A percentile compares a stretch with the other conserved stretches of the same genome.
Evolutionary conservation across 2,888 invertebrate genomes (phyloP).

Genomic region (Pheosia gnoma): DNA sequence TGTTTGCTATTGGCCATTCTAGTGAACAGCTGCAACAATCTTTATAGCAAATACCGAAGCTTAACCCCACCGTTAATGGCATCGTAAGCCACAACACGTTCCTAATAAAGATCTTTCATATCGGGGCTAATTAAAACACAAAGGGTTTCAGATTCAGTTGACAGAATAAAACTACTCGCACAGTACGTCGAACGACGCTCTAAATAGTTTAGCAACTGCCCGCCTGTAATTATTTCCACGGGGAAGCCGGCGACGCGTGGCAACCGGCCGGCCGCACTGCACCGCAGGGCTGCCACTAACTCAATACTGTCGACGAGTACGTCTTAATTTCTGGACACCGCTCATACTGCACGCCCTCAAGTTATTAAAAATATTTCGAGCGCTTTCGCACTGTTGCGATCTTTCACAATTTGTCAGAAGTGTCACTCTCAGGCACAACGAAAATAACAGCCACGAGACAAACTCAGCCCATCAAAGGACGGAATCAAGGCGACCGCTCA

Average conservation of each 20-base stretch:
- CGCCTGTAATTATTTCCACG: slow-evolving; percentile 63
- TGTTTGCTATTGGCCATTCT: background rate
- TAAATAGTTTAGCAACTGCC: slow-evolving; percentile 67
- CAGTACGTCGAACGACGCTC: slow-evolving; percentile 55
- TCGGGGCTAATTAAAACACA: slow-evolving; percentile 72
- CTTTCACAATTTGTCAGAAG: slow-evolving; percentile 33
- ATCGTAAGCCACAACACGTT: slow-evolving; percentile 37
- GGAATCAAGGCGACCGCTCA: slow-evolving; percentile 67
- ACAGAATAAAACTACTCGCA: slow-evolving; percentile 64
- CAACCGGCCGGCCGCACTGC: slow-evolving; percentile 27
- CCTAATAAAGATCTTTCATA: slow-evolving; percentile 49
- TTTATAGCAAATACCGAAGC: slow-evolving; percentile 4
- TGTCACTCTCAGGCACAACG: slow-evolving; percentile 39
- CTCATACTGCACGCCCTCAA: slow-evolving; percentile 19
- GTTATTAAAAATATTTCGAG: slow-evolving; percentile 23
- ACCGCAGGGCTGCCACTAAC: slow-evolving; percentile 37
- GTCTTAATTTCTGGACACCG: slow-evolving; percentile 27
- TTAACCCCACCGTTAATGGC: slow-evolving; percentile 22
- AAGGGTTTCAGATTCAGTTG: slow-evolving; percentile 60
- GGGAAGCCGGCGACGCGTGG: slow-evolving; percentile 46
- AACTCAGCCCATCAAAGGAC: slow-evolving; percentile 69
- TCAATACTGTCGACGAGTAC: slow-evolving; percentile 15
- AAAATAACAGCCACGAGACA: slow-evolving; percentile 66
- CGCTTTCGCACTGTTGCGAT: slow-evolving; percentile 25
- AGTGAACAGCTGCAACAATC: background rate